Conservation (phyloP, 2,797 vertebrate genomes). For the Hypotaenidia philippensis region DNA sequence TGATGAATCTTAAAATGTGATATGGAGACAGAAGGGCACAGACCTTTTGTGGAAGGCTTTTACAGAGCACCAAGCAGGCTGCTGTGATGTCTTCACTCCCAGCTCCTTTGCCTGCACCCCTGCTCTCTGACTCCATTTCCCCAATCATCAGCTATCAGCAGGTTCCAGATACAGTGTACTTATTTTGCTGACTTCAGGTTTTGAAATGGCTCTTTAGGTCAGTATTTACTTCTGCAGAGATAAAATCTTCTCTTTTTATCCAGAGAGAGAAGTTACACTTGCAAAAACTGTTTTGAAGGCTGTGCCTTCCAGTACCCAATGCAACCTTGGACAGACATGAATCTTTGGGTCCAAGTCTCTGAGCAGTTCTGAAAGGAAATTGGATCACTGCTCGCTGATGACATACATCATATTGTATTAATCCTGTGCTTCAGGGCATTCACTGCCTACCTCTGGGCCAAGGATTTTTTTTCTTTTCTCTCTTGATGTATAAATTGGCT, state of each 20-base stretch:
- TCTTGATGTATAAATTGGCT: not conserved
- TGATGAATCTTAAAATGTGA: not conserved
- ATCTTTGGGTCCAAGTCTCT: not conserved
- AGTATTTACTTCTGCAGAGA: not conserved
- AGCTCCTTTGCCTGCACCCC: not conserved
- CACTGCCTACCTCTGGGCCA: not conserved
- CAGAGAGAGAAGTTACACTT: not conserved
- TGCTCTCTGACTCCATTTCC: not conserved
- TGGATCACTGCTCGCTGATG: not conserved
- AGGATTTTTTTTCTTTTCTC: not conserved
- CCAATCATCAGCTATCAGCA: not conserved
- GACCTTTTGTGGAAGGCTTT: not conserved
- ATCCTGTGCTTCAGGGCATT: not conserved
- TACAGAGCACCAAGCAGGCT: not conserved
- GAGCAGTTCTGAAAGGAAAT: slow-evolving; percentile 8
- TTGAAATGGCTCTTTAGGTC: not conserved
- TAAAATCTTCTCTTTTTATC: not conserved
- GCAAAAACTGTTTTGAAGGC: not conserved
- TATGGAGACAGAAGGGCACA: not conserved
- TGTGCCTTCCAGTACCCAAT: not conserved
- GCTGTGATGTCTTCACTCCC: not conserved
- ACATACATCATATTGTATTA: not conserved
- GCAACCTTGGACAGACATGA: not conserved
- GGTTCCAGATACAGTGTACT: not conserved
- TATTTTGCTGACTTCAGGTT: not conserved